Evolutionary conservation across 2,113 vertebrate genomes (phyloP).

Genomic region (Phalacrocorax brasilianus): DNA sequence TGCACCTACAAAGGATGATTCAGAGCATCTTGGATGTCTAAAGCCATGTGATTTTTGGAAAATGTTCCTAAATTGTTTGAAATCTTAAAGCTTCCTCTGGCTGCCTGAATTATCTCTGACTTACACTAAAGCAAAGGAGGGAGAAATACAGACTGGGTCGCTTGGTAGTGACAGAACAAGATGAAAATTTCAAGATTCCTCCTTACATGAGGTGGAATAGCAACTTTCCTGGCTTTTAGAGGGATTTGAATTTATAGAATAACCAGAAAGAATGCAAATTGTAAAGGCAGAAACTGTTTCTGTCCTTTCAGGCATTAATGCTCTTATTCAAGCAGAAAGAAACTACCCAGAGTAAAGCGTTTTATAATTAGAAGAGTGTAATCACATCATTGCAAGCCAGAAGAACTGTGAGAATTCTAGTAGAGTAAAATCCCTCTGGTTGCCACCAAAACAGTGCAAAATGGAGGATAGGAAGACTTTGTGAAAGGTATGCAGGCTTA

Average conservation of each 20-base stretch:
- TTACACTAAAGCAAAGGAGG: background rate
- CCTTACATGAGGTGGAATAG: background rate
- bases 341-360: background rate
- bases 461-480: background rate
- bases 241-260: background rate
- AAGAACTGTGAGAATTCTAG: background rate
- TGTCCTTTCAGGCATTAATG: background rate
- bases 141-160: background rate
- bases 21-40: background rate
- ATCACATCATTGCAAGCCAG: background rate
- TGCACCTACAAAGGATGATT: background rate
- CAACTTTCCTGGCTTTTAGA: background rate
- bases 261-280: background rate
- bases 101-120: background rate
- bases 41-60: background rate
- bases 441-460: accelerated
- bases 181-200: background rate
- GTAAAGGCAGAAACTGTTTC: background rate
- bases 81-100: background rate
- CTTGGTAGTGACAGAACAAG: background rate
- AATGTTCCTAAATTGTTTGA: background rate
- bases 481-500: background rate
- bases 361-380: background rate
- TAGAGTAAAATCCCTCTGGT: background rate
- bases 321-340: background rate